These are phyloP conservation scores for Xenus cinereus DNA, from an alignment of 2,113 vertebrate species.

Conservation along the genomic window DNA sequence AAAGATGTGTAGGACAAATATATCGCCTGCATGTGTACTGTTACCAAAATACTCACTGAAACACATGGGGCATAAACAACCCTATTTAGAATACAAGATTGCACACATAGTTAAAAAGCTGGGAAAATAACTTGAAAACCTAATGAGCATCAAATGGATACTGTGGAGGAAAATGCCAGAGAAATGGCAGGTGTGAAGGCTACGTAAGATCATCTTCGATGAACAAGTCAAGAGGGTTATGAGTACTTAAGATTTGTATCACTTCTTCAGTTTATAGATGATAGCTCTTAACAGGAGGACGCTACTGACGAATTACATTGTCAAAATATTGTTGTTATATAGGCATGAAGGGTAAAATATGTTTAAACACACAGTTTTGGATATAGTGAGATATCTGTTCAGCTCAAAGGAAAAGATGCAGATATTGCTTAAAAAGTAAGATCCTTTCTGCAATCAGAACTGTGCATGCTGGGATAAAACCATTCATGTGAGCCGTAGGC, in stretches of 20 bases:
- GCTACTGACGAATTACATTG: conserved; percentile 71
- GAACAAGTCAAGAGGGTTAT: conserved; percentile 58
- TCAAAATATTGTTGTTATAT: conserved; percentile 71
- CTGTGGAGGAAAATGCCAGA: conserved; percentile 58
- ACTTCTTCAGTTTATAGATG: conserved; percentile 68
- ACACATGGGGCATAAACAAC: conserved; percentile 70
- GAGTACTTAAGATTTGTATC: conserved; percentile 68
- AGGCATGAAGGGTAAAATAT: conserved; percentile 73
- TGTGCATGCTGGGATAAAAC: conserved; percentile 8
- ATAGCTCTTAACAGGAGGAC: conserved; percentile 68
- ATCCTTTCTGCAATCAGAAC: conserved; percentile 24
- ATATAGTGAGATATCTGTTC: conserved; percentile 66
- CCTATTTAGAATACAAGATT: conserved; percentile 69
- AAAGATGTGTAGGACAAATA: conserved; percentile 73
- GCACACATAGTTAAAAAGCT: conserved; percentile 66
- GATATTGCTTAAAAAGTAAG: conserved; percentile 53
- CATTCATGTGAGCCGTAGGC: neutral
- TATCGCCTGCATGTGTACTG: conserved; percentile 70
- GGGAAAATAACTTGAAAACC: conserved; percentile 65
- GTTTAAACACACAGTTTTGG: conserved; percentile 70
- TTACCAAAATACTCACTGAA: conserved; percentile 70
- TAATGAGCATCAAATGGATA: conserved; percentile 64
- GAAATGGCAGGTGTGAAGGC: conserved; percentile 61
- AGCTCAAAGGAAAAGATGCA: conserved; percentile 59
- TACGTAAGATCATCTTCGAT: conserved; percentile 47